These are phyloP conservation scores for Microcebus tavaratra DNA, from an alignment of 2,113 vertebrate species.

Conservation along the genomic window DNA sequence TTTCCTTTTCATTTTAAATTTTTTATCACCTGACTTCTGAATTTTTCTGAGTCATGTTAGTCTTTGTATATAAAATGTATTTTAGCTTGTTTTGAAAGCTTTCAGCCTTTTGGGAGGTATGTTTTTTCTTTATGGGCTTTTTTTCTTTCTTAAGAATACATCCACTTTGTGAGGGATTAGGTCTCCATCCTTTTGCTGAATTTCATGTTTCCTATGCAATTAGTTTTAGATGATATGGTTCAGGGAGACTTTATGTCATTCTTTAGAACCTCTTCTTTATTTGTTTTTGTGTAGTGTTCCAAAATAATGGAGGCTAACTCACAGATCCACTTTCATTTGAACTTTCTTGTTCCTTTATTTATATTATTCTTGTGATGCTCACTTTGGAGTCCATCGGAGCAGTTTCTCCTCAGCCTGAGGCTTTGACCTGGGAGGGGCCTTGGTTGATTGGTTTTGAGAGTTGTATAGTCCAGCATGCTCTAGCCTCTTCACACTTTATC, in stretches of 20 bases:
- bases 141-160: fast-evolving
- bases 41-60: not conserved
- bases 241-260: not conserved
- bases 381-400: not conserved
- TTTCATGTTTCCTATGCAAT: not conserved
- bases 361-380: not conserved
- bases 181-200: not conserved
- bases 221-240: not conserved
- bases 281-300: not conserved
- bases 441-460: not conserved
- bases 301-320: not conserved
- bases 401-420: not conserved
- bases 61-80: not conserved
- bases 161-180: not conserved
- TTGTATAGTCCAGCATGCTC: not conserved
- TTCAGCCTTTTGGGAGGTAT: not conserved
- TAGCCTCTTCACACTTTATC: not conserved
- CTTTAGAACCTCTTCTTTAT: not conserved
- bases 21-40: not conserved
- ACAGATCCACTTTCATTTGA: not conserved
- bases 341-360: not conserved
- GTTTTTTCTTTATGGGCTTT: not conserved
- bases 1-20: not conserved
- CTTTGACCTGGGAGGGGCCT: not conserved
- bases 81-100: slow-evolving; percentile 15